Base-by-base conservation (phyloP, 2,888 invertebrate species). In the Lasioglossum vierecki region DNA sequence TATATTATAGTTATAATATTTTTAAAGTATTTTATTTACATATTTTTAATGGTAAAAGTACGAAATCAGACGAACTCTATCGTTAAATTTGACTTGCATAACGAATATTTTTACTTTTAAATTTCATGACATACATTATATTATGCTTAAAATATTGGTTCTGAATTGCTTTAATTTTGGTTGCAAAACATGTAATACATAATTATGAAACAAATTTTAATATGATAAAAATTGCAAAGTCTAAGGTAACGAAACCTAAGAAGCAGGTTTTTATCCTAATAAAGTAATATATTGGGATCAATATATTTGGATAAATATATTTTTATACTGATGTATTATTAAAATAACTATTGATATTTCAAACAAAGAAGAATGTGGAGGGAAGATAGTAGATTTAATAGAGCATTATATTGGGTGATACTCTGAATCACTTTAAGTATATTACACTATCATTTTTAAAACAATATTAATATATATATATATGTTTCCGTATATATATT, bases 81-180 rank as follows among this genome's bases (percentile, higher is more conserved):
- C n/a, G 15, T 77, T 60, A 66, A 57, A 82, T 73, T 60, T 49
- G 11, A 83, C 30, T 41, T 82, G 49, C 57, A 76, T 4, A 60
- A 35, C 39, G 2, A 71, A 13, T 26, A 46, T 66, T 79, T 60
- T 41, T 70, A 63, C 41, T 35, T 71, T 49, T 76, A 70, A 68
- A 76, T 57, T 35, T 44, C 30, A 76, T 35, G 57, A 77, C 44
- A 75, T 63, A 53, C 60, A 68, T 70, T 30, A 30, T 18, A 63
- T 63, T 30, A 35, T 79, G 53, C 46, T 70, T 63, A 78, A 83
- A 75, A 79, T 70, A 83, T 83, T 83, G 76, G 13, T 81, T 73
- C 57, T 70, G 30, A 66, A n/a, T 70, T 46, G 2, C 26, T 66
- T 53, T 57, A 30, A 18, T 63, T 30, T 30, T 79, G 11, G 44